These are phyloP conservation scores for Drosophila nigritarsus DNA, from an alignment of 2,888 invertebrate species.

Conservation along the genomic window DNA sequence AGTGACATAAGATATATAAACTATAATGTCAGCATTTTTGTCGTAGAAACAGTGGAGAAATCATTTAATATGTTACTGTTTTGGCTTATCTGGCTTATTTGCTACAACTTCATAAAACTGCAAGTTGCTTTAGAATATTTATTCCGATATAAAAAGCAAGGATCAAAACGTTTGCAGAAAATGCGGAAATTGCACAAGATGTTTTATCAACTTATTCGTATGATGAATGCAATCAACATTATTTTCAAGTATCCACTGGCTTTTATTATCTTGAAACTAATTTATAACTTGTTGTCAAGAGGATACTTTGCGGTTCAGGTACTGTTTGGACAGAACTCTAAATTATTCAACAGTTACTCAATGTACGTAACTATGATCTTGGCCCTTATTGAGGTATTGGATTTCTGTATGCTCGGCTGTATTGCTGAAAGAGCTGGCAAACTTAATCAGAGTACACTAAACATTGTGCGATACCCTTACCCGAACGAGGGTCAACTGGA, in stretches of 20 bases:
- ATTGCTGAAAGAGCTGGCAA: neutral
- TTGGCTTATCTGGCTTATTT: conserved; percentile 12
- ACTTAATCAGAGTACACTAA: conserved; percentile 7
- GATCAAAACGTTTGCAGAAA: neutral
- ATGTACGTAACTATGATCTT: rapidly evolving
- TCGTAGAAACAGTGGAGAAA: neutral
- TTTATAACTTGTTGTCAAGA: neutral
- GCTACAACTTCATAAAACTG: neutral
- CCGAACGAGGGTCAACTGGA: neutral
- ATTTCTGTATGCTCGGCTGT: neutral
- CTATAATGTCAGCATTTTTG: rapidly evolving
- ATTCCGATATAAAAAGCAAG: neutral
- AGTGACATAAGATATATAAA: rapidly evolving
- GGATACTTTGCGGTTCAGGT: neutral
- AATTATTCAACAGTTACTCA: rapidly evolving
- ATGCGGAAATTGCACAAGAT: conserved; percentile 2
- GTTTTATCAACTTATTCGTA: conserved; percentile 14
- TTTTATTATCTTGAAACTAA: neutral
- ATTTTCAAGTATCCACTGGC: conserved; percentile 30
- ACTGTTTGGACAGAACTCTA: neutral
- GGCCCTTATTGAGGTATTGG: neutral
- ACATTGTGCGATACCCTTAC: conserved; percentile 11
- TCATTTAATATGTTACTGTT: conserved; percentile 6
- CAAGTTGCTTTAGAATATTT: conserved; percentile 3
- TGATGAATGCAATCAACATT: conserved; percentile 3